These are phyloP conservation scores for Mesitornis unicolor DNA, from an alignment of 2,113 vertebrate species.

Conservation along the genomic window DNA sequence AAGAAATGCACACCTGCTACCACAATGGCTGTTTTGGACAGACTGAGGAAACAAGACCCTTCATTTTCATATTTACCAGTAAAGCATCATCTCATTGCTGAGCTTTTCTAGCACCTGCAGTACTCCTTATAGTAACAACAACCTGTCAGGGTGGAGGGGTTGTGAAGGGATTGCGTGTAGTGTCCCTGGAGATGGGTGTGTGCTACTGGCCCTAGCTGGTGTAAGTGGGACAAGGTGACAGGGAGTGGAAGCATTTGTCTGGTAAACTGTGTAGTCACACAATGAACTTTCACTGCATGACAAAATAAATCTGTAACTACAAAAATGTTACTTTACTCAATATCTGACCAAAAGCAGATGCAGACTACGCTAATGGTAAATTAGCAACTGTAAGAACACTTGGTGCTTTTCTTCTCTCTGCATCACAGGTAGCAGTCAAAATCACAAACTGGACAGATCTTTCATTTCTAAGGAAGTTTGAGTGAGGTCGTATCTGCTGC, in stretches of 20 bases:
- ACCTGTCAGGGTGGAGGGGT: background rate
- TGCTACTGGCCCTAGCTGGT: background rate
- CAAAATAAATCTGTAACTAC: background rate
- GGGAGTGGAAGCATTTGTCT: background rate
- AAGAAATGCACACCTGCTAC: background rate
- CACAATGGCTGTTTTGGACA: background rate
- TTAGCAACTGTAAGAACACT: background rate
- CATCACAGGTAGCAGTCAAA: background rate
- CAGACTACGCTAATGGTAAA: background rate
- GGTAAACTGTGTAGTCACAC: fast-evolving
- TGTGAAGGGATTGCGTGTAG: background rate
- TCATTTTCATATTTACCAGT: background rate
- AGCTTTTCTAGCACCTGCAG: background rate
- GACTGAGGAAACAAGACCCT: background rate
- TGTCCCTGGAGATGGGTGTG: background rate
- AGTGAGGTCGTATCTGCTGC: background rate
- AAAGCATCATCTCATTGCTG: background rate
- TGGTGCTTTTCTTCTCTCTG: background rate
- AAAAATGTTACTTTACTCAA: background rate
- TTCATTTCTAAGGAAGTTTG: background rate
- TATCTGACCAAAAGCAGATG: background rate
- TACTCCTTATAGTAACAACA: background rate
- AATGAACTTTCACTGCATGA: background rate
- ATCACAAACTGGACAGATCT: background rate
- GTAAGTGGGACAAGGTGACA: background rate